phyloP scores from a whole-genome alignment of 2,888 invertebrate genomes.

The Scaptomyza tumidula region DNA sequence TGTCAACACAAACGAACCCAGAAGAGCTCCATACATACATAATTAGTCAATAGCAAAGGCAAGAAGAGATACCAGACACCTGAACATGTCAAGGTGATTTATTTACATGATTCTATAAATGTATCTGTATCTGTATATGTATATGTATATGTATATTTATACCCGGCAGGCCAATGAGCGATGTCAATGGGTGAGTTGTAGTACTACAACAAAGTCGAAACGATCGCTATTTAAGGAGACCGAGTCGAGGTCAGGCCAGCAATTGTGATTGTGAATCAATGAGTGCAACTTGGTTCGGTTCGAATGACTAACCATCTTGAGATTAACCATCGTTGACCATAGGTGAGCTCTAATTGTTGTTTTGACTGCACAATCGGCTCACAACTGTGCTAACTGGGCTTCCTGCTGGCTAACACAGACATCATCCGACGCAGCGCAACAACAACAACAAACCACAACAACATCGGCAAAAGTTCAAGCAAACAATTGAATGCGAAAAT shows the following conservation, averaged over 20 bases:
- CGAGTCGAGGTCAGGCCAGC: conserved; percentile 63
- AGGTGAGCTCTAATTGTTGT: conserved; percentile 35
- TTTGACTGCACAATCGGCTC: conserved; percentile 1
- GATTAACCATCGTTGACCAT: conserved; percentile 22
- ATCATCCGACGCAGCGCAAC: conserved; percentile 51
- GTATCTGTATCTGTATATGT: conserved; percentile 15
- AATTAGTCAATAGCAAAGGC: conserved; percentile 63
- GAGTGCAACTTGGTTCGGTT: conserved; percentile 6
- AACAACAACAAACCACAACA: neutral
- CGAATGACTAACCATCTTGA: conserved; percentile 41
- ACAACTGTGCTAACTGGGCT: conserved; percentile 42
- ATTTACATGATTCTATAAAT: conserved; percentile 17
- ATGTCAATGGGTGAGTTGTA: conserved; percentile 38
- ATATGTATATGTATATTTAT: conserved; percentile 11
- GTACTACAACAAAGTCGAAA: conserved; percentile 59
- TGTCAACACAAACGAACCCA: conserved; percentile 53
- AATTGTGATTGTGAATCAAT: conserved; percentile 41
- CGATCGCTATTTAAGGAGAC: conserved; percentile 74
- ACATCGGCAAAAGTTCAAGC: conserved; percentile 57
- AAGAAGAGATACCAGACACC: conserved; percentile 37
- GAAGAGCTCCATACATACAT: conserved; percentile 42
- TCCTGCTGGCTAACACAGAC: conserved; percentile 78
- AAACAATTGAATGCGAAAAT: conserved; percentile 71
- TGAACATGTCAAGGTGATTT: conserved; percentile 76
- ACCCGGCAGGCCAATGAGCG: conserved; percentile 26